Conservation (phyloP, 2,888 invertebrate genomes). For the Lasioglossum lativentre region DNA sequence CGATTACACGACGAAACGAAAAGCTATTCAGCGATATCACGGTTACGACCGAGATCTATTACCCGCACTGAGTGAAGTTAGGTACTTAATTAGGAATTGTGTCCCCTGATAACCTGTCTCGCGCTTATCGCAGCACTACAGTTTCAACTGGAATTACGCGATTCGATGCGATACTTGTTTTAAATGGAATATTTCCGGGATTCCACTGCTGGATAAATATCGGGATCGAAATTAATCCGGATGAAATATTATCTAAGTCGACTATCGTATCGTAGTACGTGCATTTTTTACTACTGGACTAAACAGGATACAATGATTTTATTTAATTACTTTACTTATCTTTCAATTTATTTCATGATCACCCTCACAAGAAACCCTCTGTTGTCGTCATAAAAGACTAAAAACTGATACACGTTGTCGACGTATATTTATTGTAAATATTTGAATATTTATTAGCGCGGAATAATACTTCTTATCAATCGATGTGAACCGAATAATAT, state of each 20-base stretch:
- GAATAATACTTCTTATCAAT: not conserved
- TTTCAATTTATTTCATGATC: too few relatives aligned
- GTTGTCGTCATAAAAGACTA: not conserved
- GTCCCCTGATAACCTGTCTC: constrained; percentile 41
- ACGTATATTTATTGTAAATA: not conserved
- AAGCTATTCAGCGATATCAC: constrained; percentile 58
- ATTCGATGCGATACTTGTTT: constrained; percentile 24
- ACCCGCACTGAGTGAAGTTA: constrained; percentile 44
- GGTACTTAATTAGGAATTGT: constrained; percentile 50
- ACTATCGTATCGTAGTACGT: not conserved
- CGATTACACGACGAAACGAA: constrained; percentile 58
- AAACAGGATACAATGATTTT: not conserved
- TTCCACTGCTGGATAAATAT: not conserved
- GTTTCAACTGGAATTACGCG: constrained; percentile 19
- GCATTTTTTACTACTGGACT: too few relatives aligned
- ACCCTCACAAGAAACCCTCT: not conserved
- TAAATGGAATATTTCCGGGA: constrained; percentile 19
- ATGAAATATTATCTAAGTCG: not conserved
- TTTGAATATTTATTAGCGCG: not conserved
- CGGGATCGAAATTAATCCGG: not conserved
- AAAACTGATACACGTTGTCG: not conserved
- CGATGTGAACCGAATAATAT: not conserved
- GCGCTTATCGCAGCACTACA: constrained; percentile 17
- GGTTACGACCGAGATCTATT: constrained; percentile 46
- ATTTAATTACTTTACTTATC: not conserved